Percentiles rank a stretch among this genome's conserved stretches.
Conservation (phyloP, 2,113 vertebrate genomes). For the Chelonoidis abingdonii region DNA sequence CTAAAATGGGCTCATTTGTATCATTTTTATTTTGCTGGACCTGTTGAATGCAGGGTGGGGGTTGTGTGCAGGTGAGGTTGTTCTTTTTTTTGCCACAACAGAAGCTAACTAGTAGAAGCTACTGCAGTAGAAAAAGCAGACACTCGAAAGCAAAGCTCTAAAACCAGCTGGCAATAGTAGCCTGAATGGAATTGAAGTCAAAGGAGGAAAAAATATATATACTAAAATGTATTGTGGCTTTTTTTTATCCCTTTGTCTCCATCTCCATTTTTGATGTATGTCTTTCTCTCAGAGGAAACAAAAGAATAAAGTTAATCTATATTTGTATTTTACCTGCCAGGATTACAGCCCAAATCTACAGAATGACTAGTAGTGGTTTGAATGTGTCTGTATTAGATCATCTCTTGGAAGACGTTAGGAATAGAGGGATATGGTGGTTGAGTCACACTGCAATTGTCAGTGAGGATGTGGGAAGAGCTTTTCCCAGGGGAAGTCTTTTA, state of each 20-base stretch:
- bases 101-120: neutral
- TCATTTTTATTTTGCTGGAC: neutral
- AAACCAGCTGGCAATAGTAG: neutral
- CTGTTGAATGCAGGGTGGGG: fast-evolving
- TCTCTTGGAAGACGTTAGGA: slow-evolving; percentile 29
- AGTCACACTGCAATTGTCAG: neutral
- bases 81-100: neutral
- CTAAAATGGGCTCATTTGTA: neutral
- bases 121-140: neutral
- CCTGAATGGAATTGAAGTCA: neutral
- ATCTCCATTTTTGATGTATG: slow-evolving; percentile 8
- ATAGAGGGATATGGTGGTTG: neutral
- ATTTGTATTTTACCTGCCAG: slow-evolving; percentile 26
- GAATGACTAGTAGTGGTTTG: neutral
- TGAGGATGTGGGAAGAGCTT: neutral
- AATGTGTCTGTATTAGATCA: neutral
- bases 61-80: neutral
- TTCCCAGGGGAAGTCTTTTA: neutral
- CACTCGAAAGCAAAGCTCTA: neutral
- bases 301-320: slow-evolving; percentile 48
- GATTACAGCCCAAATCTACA: slow-evolving; percentile 1
- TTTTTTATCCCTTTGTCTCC: neutral
- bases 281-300: slow-evolving; percentile 2
- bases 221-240: neutral
- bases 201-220: neutral